These are phyloP conservation scores for Microtus oregoni DNA, from an alignment of 2,113 vertebrate species.

Conservation along the genomic window DNA sequence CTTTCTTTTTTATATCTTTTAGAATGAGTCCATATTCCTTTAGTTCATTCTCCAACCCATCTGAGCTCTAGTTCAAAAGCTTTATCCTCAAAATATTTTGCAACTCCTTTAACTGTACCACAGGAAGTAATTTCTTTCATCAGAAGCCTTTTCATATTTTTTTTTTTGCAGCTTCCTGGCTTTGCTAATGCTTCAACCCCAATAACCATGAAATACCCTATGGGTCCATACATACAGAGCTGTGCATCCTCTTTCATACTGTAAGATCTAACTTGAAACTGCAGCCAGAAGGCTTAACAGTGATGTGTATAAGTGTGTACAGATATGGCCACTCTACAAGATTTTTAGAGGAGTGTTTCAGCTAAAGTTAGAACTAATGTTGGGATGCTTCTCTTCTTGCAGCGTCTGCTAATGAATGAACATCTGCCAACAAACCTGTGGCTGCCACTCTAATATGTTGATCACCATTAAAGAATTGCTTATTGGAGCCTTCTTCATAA, in stretches of 20 bases:
- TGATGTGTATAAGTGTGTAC: constrained; percentile 98
- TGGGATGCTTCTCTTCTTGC: constrained; percentile 97
- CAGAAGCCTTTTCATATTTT: neutral
- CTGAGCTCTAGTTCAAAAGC: neutral
- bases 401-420: constrained; percentile 92
- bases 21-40: neutral
- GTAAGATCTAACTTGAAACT: constrained; percentile 80
- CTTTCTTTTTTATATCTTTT: neutral
- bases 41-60: neutral
- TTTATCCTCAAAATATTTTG: neutral
- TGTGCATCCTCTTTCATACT: neutral
- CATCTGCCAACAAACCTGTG: neutral
- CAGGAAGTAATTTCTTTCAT: neutral
- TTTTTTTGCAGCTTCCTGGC: neutral
- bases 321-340: constrained; percentile 97
- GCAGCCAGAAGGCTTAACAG: constrained; percentile 97
- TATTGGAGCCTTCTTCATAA: constrained; percentile 98
- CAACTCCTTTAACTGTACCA: neutral
- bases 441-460: constrained; percentile 91
- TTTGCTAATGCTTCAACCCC: neutral
- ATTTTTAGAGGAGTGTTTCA: constrained; percentile 97
- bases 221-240: neutral
- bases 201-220: neutral
- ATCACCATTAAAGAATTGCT: constrained; percentile 98
- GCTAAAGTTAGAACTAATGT: constrained; percentile 98